Evolutionary conservation across 2,888 invertebrate genomes (phyloP).

Genomic region (Lithosia quadra): DNA sequence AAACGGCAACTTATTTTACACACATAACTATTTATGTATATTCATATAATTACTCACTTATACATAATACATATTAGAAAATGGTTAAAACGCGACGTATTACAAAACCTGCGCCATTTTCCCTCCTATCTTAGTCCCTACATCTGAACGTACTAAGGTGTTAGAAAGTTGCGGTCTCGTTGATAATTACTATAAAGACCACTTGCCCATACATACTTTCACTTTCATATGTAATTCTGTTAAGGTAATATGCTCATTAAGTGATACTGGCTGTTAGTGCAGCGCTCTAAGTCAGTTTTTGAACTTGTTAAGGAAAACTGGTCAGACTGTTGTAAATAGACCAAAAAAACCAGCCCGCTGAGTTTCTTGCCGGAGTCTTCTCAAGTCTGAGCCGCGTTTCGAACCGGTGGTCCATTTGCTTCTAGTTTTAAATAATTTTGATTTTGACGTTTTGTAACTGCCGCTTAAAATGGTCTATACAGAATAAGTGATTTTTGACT

Average conservation of each 20-base stretch:
- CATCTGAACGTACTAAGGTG: conserved; percentile 7
- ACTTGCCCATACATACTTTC: conserved; percentile 9
- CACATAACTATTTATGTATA: not conserved
- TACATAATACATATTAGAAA: not conserved
- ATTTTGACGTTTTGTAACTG: too few species aligned
- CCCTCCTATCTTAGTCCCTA: conserved; percentile 5
- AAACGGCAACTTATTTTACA: not conserved
- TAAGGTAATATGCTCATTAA: not conserved
- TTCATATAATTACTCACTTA: not conserved
- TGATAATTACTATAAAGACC: conserved; percentile 15
- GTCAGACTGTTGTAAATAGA: too few species aligned
- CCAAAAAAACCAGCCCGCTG: too few species aligned
- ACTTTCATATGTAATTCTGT: conserved; percentile 9
- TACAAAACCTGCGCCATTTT: conserved; percentile 8
- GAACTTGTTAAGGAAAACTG: too few species aligned
- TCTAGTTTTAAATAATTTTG: too few species aligned
- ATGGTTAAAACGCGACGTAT: not conserved
- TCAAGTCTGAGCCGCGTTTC: too few species aligned
- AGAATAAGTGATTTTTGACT: too few species aligned
- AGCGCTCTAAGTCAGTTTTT: not conserved
- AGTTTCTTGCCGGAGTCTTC: too few species aligned
- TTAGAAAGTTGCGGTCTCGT: conserved; percentile 12
- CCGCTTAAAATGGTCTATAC: too few species aligned
- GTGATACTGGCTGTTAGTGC: not conserved
- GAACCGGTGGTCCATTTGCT: too few species aligned